phyloP scores from a whole-genome alignment of 1,140 invertebrate genomes.

The Drosophila eugracilis region DNA sequence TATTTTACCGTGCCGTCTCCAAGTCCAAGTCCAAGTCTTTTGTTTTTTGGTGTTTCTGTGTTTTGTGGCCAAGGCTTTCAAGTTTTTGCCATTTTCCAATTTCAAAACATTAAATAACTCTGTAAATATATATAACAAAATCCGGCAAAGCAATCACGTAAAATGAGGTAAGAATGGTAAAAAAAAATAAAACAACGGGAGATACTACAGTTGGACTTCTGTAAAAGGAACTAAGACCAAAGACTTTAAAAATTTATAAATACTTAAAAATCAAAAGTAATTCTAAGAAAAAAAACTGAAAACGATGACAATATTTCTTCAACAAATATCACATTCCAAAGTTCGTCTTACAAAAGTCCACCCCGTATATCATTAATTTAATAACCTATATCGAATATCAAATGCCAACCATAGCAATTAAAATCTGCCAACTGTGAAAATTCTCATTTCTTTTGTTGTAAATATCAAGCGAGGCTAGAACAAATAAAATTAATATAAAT shows the following conservation, averaged over 20 bases:
- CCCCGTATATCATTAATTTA: neutral
- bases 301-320: no score
- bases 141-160: constrained; percentile 1
- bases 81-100: constrained; percentile 3
- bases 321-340: neutral
- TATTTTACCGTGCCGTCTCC: constrained; percentile 12
- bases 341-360: neutral
- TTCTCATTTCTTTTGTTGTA: constrained; percentile 17
- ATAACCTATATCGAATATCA: neutral
- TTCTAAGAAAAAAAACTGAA: no score
- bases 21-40: no score
- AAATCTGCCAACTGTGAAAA: neutral
- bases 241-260: no score
- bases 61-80: constrained; percentile 23
- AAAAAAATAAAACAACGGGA: neutral
- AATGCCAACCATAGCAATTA: constrained; percentile 13
- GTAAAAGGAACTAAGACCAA: neutral
- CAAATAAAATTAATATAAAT: no score
- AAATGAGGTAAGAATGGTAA: constrained; percentile 37
- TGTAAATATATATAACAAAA: constrained; percentile 4
- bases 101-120: neutral
- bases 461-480: constrained; percentile 3
- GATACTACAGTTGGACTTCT: constrained; percentile 2
- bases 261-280: no score
- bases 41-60: constrained; percentile 12